A percentile compares a stretch with the other conserved stretches of the same genome.
Conservation (phyloP, 1,140 invertebrate species). For the Bombus confusus region DNA sequence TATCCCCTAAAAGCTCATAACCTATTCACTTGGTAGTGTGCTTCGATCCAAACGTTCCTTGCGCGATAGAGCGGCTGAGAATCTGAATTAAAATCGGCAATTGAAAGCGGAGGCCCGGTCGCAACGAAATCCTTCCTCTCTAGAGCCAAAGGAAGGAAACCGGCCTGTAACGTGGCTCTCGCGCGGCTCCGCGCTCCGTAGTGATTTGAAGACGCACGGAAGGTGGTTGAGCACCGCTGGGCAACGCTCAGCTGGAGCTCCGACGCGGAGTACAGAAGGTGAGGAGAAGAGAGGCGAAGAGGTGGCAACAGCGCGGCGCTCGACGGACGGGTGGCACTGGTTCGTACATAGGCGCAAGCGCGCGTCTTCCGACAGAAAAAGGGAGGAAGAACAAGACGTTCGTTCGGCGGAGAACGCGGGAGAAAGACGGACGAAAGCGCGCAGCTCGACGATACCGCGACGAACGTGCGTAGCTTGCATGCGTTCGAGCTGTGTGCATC, state of each 20-base stretch:
- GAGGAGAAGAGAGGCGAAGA: conserved; percentile 69
- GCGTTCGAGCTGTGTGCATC: conserved; percentile 33
- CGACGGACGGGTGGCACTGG: conserved; percentile 71
- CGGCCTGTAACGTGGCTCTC: conserved; percentile 22
- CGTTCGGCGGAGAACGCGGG: not conserved
- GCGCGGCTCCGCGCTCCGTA: not conserved
- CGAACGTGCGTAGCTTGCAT: conserved; percentile 30
- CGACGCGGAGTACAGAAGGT: conserved; percentile 61
- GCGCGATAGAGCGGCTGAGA: not conserved
- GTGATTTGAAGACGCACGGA: not conserved
- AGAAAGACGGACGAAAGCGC: conserved; percentile 16
- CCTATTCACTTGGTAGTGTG: not conserved
- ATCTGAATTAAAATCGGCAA: conserved; percentile 13
- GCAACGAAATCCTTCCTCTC: conserved; percentile 1
- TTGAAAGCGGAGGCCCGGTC: not conserved
- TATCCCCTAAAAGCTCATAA: not conserved
- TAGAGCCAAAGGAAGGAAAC: conserved; percentile 18
- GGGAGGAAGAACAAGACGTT: conserved; percentile 32
- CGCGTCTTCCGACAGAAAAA: conserved; percentile 41
- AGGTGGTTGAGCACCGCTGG: conserved; percentile 67
- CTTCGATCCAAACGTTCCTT: not conserved
- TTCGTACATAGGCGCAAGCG: conserved; percentile 60
- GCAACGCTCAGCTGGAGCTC: conserved; percentile 74
- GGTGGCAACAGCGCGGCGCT: conserved; percentile 77
- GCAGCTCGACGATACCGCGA: not conserved